Percentiles rank a stretch among this genome's conserved stretches.
Conservation (phyloP, 2,797 vertebrate genomes). For the Remorina albescens region DNA sequence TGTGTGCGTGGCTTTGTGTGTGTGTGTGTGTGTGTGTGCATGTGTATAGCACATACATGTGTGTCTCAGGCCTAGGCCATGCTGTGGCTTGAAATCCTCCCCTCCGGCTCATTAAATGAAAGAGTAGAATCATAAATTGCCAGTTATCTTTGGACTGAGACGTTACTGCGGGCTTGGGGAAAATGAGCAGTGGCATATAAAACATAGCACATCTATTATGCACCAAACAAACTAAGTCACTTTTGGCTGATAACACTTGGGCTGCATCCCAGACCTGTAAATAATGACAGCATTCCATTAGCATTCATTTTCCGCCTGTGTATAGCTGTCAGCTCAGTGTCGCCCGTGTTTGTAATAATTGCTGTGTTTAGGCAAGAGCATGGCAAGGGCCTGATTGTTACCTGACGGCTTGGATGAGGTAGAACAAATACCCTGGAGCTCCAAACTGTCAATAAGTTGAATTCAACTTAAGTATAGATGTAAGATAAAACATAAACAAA, state of each 20-base stretch:
- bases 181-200: slow-evolving; percentile 82
- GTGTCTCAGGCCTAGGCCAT: slow-evolving; percentile 48
- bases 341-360: slow-evolving; percentile 81
- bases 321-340: slow-evolving; percentile 76
- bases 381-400: slow-evolving; percentile 57
- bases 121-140: slow-evolving; percentile 80
- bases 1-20: slow-evolving; percentile 14
- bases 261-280: slow-evolving; percentile 81
- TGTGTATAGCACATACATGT: slow-evolving; percentile 15
- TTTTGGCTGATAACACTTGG: slow-evolving; percentile 81
- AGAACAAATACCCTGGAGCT: slow-evolving; percentile 66
- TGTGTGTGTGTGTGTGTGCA: slow-evolving; percentile 12
- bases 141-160: slow-evolving; percentile 82
- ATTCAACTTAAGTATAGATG: slow-evolving; percentile 40
- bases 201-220: slow-evolving; percentile 83
- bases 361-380: slow-evolving; percentile 72
- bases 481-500: slow-evolving; percentile 48
- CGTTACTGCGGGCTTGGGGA: slow-evolving; percentile 70
- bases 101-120: slow-evolving; percentile 77
- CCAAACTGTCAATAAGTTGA: slow-evolving; percentile 60
- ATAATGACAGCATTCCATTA: slow-evolving; percentile 84
- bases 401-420: slow-evolving; percentile 69
- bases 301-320: slow-evolving; percentile 73
- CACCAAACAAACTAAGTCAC: slow-evolving; percentile 79
- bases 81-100: slow-evolving; percentile 65